A percentile compares a stretch with the other conserved stretches of the same genome.
phyloP scores from a whole-genome alignment of 2,797 vertebrate genomes.

The Hippoglossus hippoglossus region DNA sequence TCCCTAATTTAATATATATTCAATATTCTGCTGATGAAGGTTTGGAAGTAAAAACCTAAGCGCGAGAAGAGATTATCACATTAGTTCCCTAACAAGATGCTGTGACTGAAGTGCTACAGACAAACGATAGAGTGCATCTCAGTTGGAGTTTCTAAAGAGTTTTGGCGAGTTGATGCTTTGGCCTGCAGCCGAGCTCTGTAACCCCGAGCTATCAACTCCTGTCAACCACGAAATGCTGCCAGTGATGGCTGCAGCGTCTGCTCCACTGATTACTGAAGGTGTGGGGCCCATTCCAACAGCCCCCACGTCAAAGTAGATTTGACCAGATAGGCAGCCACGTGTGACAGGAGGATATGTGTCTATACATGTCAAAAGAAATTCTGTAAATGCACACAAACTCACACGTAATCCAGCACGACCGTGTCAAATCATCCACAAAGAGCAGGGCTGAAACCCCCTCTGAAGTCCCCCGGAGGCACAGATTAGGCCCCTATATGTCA shows the following conservation, averaged over 20 bases:
- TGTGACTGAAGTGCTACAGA: too few species aligned
- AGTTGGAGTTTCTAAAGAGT: background rate
- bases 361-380: constrained; percentile 33
- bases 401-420: constrained; percentile 38
- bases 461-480: constrained; percentile 52
- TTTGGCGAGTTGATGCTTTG: background rate
- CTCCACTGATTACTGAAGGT: constrained; percentile 21
- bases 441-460: constrained; percentile 44
- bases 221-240: constrained; percentile 21
- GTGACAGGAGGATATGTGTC: background rate
- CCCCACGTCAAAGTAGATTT: constrained; percentile 23
- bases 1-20: too few species aligned
- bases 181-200: constrained; percentile 16
- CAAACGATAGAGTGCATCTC: too few species aligned
- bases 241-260: background rate
- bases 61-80: too few species aligned
- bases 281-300: constrained; percentile 17
- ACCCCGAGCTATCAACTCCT: constrained; percentile 17
- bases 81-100: too few species aligned
- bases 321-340: background rate
- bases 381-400: constrained; percentile 18
- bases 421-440: constrained; percentile 54
- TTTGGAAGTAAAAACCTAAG: too few species aligned
- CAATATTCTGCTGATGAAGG: too few species aligned
- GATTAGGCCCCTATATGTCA: constrained; percentile 50